A percentile compares a stretch with the other conserved stretches of the same genome.
Evolutionary conservation across 2,888 invertebrate genomes (phyloP).

Genomic region (Heliconius ismenius): DNA sequence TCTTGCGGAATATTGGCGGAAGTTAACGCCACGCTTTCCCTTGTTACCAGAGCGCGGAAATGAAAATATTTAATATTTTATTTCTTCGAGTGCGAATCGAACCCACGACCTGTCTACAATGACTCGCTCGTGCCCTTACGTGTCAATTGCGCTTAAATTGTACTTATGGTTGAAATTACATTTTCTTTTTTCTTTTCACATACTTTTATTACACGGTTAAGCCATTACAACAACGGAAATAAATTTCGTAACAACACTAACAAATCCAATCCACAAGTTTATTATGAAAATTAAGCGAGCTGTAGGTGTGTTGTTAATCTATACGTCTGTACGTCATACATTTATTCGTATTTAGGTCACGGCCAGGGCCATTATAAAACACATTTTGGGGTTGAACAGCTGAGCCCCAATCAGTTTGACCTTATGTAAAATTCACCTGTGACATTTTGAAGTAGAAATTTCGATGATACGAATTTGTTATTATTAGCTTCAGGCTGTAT

Average conservation of each 20-base stretch:
- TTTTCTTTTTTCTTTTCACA: no score
- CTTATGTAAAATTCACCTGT: slow-evolving; percentile 5
- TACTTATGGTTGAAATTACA: no score
- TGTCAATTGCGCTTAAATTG: no score
- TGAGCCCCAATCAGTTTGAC: slow-evolving; percentile 34
- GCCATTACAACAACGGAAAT: not conserved
- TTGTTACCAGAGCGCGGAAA: no score
- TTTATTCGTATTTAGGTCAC: slow-evolving; percentile 29
- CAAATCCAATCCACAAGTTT: not conserved
- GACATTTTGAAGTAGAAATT: not conserved
- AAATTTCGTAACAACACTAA: not conserved
- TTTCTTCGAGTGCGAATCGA: no score
- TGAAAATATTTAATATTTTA: no score
- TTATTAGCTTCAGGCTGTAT: not conserved
- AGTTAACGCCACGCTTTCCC: no score
- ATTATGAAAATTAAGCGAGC: not conserved
- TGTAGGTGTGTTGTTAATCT: slow-evolving; percentile 10
- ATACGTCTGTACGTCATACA: slow-evolving; percentile 3
- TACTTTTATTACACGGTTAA: no score
- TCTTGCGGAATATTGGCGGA: no score
- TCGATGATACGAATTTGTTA: not conserved
- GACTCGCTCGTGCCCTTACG: no score
- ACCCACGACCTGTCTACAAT: no score
- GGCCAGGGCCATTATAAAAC: slow-evolving; percentile 35
- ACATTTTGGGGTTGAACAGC: slow-evolving; percentile 33